Conservation (phyloP, 2,113 vertebrate genomes). For the Okapia johnstoni region DNA sequence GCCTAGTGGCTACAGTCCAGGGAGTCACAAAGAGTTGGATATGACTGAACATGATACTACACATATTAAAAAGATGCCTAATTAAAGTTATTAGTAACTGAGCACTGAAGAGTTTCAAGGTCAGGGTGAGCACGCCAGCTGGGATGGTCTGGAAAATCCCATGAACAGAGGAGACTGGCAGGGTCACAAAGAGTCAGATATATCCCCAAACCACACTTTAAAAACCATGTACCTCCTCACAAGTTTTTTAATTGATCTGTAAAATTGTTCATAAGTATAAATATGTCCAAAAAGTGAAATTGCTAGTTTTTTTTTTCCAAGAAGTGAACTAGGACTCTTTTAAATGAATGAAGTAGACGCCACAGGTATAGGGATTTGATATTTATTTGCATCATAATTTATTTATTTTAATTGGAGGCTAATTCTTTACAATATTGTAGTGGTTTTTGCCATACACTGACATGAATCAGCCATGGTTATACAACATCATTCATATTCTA, state of each 20-base stretch:
- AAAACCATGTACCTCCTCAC: neutral
- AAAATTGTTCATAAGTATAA: neutral
- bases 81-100: no score
- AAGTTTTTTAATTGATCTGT: neutral
- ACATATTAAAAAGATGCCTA: no score
- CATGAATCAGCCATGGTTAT: neutral
- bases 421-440: neutral
- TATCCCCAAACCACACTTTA: neutral
- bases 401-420: neutral
- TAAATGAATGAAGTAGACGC: neutral
- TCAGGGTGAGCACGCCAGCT: no score
- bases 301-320: neutral
- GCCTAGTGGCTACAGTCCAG: neutral
- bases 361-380: neutral
- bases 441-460: neutral
- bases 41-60: no score
- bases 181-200: fast-evolving
- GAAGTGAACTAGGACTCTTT: neutral
- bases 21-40: no score
- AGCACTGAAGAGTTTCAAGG: no score
- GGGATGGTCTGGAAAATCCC: neutral
- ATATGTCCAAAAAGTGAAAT: neutral
- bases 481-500: neutral
- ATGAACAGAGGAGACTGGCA: neutral
- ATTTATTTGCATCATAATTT: neutral